These are phyloP conservation scores for Oscheius myriophilus DNA, from an alignment of 2,888 invertebrate genomes.

Conservation along the genomic window DNA sequence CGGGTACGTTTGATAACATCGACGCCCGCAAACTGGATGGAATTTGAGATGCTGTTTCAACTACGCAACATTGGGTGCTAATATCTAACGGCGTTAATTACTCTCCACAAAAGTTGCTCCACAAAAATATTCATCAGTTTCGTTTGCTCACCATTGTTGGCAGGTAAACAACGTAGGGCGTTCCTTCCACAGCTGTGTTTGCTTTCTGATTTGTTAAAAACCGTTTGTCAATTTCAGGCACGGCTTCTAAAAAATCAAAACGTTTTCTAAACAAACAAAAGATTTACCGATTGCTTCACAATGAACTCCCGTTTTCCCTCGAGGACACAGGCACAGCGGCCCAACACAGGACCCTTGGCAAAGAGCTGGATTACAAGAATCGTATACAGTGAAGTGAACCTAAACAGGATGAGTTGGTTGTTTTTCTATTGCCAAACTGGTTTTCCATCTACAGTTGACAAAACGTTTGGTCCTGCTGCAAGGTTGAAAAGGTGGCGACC, in stretches of 20 bases:
- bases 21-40: too few species aligned
- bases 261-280: too few species aligned
- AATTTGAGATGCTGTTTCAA: too few species aligned
- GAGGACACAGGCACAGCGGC: slow-evolving; percentile 59
- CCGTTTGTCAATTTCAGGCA: slow-evolving; percentile 41
- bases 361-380: slow-evolving; percentile 45
- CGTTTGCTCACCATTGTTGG: slow-evolving; percentile 55
- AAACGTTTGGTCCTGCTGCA: slow-evolving; percentile 18
- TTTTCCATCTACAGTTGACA: slow-evolving; percentile 16
- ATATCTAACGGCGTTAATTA: too few species aligned
- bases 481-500: slow-evolving; percentile 51
- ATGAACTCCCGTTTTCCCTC: slow-evolving; percentile 47
- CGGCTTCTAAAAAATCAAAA: slow-evolving; percentile 39
- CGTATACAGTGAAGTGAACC: slow-evolving; percentile 61
- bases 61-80: too few species aligned
- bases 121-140: too few species aligned
- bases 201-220: slow-evolving; percentile 50
- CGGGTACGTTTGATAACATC: too few species aligned
- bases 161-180: slow-evolving; percentile 54
- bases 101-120: too few species aligned
- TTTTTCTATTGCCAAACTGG: not conserved
- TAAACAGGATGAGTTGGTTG: slow-evolving; percentile 23
- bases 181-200: slow-evolving; percentile 52
- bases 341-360: slow-evolving; percentile 61
- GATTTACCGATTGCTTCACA: slow-evolving; percentile 42